Conservation (phyloP, 2,113 vertebrate species). For the Ochotona princeps region DNA sequence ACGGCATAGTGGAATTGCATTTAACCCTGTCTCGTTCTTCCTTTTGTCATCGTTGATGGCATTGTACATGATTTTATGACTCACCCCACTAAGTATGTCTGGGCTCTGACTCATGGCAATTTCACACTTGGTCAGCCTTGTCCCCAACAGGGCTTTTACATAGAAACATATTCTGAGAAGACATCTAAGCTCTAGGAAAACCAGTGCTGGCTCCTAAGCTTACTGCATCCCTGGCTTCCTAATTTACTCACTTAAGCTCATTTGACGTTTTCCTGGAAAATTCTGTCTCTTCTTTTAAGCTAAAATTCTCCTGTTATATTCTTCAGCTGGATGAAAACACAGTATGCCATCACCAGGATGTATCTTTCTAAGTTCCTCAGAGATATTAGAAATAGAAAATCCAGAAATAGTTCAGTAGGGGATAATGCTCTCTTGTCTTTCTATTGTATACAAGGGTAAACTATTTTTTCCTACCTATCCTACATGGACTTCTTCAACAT, state of each 20-base stretch:
- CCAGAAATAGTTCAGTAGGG: neutral
- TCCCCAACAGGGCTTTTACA: neutral
- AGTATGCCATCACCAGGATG: neutral
- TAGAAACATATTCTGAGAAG: conserved; percentile 34
- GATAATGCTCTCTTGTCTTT: neutral
- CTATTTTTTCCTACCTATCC: neutral
- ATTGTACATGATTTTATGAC: conserved; percentile 52
- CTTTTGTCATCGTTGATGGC: neutral
- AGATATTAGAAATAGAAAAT: neutral
- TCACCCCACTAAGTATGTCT: neutral
- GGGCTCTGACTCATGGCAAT: conserved; percentile 54
- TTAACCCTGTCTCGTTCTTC: neutral
- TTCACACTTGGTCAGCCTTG: conserved; percentile 29
- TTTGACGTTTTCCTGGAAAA: neutral
- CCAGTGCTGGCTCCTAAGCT: neutral
- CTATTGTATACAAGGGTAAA: neutral
- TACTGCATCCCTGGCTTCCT: neutral
- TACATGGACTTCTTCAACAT: neutral
- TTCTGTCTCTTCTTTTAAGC: neutral
- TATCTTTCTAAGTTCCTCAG: neutral
- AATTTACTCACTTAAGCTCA: neutral
- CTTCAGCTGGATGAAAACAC: conserved; percentile 1
- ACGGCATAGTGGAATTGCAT: neutral
- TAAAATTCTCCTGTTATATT: neutral
- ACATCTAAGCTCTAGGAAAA: conserved; percentile 37